A percentile compares a stretch with the other conserved stretches of the same genome.
phyloP scores from a whole-genome alignment of 2,113 vertebrate genomes.

The Erpornis zantholeuca region DNA sequence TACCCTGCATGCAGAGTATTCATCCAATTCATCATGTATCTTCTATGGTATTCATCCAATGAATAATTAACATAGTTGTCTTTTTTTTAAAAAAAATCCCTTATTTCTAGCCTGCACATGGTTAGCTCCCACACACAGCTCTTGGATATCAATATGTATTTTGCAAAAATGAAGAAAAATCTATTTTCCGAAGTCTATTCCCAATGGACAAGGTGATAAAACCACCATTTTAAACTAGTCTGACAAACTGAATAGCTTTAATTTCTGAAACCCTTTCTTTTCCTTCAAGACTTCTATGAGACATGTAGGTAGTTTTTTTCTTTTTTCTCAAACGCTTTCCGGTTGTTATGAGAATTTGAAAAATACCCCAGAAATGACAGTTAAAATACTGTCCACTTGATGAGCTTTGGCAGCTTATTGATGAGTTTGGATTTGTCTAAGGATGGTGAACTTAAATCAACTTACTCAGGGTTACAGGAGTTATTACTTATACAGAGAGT shows the following conservation, averaged over 20 bases:
- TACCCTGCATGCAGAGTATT: not conserved
- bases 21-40: not conserved
- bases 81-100: not conserved
- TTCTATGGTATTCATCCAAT: not conserved
- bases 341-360: not conserved
- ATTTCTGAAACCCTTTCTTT: not conserved
- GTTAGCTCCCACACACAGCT: not conserved
- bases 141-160: not conserved
- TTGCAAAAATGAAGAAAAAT: not conserved
- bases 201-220: not conserved
- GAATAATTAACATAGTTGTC: not conserved
- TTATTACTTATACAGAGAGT: not conserved
- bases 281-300: not conserved
- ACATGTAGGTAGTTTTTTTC: not conserved
- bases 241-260: not conserved
- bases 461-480: not conserved
- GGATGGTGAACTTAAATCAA: not conserved
- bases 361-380: not conserved
- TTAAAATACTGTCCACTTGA: not conserved
- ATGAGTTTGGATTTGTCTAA: not conserved
- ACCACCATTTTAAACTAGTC: not conserved
- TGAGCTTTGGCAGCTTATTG: not conserved
- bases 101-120: not conserved
- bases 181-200: not conserved
- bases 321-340: not conserved